A percentile compares a stretch with the other conserved stretches of the same genome.
phyloP scores from a whole-genome alignment of 2,113 vertebrate genomes.

The Limnothrissa miodon region DNA sequence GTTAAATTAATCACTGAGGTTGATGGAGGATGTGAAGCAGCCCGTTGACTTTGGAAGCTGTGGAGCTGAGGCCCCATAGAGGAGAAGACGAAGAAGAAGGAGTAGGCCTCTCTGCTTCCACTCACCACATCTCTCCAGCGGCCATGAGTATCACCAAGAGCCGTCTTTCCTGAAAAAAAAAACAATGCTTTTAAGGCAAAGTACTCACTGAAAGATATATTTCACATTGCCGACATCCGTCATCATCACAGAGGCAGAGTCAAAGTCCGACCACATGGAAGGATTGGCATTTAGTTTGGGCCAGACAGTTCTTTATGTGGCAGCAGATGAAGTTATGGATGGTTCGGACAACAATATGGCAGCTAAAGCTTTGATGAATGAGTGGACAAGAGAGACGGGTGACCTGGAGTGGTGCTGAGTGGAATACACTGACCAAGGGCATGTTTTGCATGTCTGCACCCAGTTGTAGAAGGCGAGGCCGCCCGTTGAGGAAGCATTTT shows the following conservation, averaged over 20 bases:
- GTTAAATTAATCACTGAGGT: constrained; percentile 26
- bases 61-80: background rate
- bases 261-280: background rate
- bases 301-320: background rate
- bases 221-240: background rate
- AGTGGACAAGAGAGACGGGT: background rate
- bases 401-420: background rate
- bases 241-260: background rate
- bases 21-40: constrained; percentile 30
- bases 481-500: background rate
- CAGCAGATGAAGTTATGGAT: constrained; percentile 3
- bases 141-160: background rate
- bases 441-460: background rate
- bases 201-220: background rate
- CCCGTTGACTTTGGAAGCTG: constrained; percentile 8
- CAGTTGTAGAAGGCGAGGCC: background rate
- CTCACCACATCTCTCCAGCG: background rate
- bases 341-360: background rate
- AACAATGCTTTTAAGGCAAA: background rate
- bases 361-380: background rate
- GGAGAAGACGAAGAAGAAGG: constrained; percentile 19
- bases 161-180: background rate
- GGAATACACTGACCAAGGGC: background rate
- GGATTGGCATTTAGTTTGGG: background rate
- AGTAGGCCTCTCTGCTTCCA: background rate